Evolutionary conservation across 2,888 invertebrate genomes (phyloP), one percentile per base, ranked within the genome.

Genomic region (Phengaris arion): DNA sequence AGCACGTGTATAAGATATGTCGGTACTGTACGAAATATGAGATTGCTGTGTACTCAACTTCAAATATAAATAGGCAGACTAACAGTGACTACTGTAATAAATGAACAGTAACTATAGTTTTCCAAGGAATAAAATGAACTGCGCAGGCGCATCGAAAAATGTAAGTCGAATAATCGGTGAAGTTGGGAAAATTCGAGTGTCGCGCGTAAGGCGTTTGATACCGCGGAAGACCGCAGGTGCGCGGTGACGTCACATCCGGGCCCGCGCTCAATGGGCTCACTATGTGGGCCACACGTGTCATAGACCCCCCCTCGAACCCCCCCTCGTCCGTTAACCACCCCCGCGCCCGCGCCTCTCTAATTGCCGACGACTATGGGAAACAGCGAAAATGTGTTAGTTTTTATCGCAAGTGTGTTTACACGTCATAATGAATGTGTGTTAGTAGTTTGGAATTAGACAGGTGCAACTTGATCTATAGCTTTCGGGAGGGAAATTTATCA

Each of bases 271-370:
- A 90, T 90, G 90, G 87, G 85, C 85, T 82, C 86, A 84, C 85
- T 88, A 91, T 92, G 89, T 91, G 90, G 91, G 91, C 86, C 92
- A 92, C 93, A 92, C 92, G 92, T 93, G 92, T 89, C 90, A 83
- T 82, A 82, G 80, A 80, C 48, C 83, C 81, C 4, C 83, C 80
- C 82, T 77, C 79, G 77, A 77, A 79, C 77, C 74, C 76, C 77
- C 78, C 75, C 79, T 77, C 77, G 78, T 77, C 79, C 76, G 76
- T 76, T 77, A 74, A 78, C 77, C 77, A 22, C 81, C 79, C 79
- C 76, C 81, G 76, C 83, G 80, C 83, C 82, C 85, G 82, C 85
- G 85, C 84, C 83, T 89, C 84, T 89, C 88, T 91, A 91, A 92
- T 92, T 90, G 89, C 90, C 87, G 87, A 89, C 89, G 88, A 89